Evolutionary conservation across 2,113 vertebrate species (phyloP).

Genomic region (Onychostoma macrolepis): DNA sequence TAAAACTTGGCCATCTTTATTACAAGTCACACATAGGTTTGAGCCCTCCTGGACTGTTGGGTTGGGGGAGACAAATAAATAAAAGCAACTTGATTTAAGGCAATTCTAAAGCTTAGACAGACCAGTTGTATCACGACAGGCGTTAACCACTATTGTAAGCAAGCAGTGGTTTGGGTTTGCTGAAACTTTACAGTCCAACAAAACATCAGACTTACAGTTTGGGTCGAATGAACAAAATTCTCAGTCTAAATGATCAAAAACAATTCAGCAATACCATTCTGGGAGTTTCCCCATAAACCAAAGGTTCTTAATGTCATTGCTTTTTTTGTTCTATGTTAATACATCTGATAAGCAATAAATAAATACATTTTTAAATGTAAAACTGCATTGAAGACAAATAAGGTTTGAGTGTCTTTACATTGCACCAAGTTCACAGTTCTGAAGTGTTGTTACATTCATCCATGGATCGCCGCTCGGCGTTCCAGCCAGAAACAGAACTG

Average conservation of each 20-base stretch:
- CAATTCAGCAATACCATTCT: constrained; percentile 3
- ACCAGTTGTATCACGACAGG: constrained; percentile 71
- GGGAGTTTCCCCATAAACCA: constrained; percentile 17
- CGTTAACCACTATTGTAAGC: constrained; percentile 62
- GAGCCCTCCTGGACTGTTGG: constrained; percentile 66
- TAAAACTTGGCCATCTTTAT: constrained; percentile 79
- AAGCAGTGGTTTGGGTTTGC: constrained; percentile 8
- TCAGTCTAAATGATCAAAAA: background rate
- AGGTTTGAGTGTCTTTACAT: constrained; percentile 68
- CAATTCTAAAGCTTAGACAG: constrained; percentile 78
- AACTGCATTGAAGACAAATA: constrained; percentile 70
- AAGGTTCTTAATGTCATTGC: background rate
- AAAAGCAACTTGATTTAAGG: constrained; percentile 77
- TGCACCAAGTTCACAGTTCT: constrained; percentile 76
- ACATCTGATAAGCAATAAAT: constrained; percentile 74
- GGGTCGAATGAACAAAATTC: background rate
- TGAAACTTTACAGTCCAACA: background rate
- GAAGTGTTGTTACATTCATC: constrained; percentile 78
- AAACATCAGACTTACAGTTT: constrained; percentile 23
- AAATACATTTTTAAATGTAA: constrained; percentile 76
- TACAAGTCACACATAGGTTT: constrained; percentile 72
- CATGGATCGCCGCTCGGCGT: constrained; percentile 57
- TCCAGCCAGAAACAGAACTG: constrained; percentile 37
- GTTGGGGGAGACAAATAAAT: constrained; percentile 74
- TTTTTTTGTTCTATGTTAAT: constrained; percentile 62